Base-by-base conservation (phyloP, 1,140 invertebrate genomes). In the Theocolax elegans region DNA sequence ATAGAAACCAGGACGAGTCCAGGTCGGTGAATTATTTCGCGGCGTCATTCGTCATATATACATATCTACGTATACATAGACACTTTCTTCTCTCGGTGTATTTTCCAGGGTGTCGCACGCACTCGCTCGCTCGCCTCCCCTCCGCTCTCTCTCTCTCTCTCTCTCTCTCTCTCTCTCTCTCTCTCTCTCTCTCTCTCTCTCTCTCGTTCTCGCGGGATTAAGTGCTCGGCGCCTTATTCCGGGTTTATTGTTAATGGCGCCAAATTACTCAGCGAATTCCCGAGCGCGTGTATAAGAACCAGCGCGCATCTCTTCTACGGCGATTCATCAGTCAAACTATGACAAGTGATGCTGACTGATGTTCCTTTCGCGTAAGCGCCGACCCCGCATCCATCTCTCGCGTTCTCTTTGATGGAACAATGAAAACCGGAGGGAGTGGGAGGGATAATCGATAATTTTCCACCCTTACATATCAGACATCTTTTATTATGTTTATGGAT, bases 201-300 rank as follows among this genome's bases (percentile, higher is more conserved):
- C 17, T 10, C 42, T 64, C 46, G 48, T 31, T 49, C 44, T 40
- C 27, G 13, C 35, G 40, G 72, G 46, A 75, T 75, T 76, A 74
- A 78, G 69, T 74, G 73, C 49, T 73, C 51, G 68, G 35, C 42
- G 49, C 31, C 46, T 51, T 35, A 49, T 64, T 70, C 63, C 44
- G 19, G 21, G 53, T n/a, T 58, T 58, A 58, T 80, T 80, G 78
- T 80, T 81, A 81, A 81, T 81, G 75, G 72, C 4, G 60, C 64
- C 64, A 75, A 80, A 81, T 80, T 81, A 81, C 76, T 78, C 79
- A 80, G 78, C 76, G 65, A 77, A 77, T 76, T 76, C 67, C 48
- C 59, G 62, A 38, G 44, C 42, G 9, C 23, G 38, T 56, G 29
- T 35, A 35, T n/a, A 56, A 56, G 29, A 51, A 29, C 4, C 3